A percentile compares a stretch with the other conserved stretches of the same genome.
These are phyloP conservation scores for Drosophila peninsularis DNA, from an alignment of 2,888 invertebrate species.

Conservation along the genomic window DNA sequence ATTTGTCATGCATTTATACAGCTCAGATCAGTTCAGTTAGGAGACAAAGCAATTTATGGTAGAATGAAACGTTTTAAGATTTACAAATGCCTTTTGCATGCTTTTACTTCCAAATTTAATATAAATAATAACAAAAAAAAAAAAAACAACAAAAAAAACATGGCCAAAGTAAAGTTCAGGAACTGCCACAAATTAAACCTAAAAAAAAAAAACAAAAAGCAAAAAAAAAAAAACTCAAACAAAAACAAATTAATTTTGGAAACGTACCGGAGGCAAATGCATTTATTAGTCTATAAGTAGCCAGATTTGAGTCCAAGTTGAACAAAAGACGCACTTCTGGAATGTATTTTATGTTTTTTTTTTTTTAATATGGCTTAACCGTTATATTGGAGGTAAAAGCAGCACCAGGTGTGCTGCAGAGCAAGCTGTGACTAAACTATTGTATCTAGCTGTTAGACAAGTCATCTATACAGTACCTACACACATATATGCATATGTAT, in stretches of 20 bases:
- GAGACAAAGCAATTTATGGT: slow-evolving; percentile 19
- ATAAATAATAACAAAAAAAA: background rate
- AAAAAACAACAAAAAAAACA: slow-evolving; percentile 14
- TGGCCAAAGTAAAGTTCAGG: slow-evolving; percentile 51
- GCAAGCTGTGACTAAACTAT: slow-evolving; percentile 73
- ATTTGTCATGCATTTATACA: slow-evolving; percentile 20
- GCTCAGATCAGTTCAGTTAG: slow-evolving; percentile 37
- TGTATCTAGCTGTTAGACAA: slow-evolving; percentile 39
- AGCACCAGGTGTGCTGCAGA: slow-evolving; percentile 58
- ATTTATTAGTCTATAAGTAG: slow-evolving; percentile 81
- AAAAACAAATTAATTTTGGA: slow-evolving; percentile 40
- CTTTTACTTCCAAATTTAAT: slow-evolving; percentile 63
- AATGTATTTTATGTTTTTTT: slow-evolving; percentile 34
- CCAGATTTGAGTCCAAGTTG: slow-evolving; percentile 48
- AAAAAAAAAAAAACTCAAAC: background rate
- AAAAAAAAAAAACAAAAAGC: slow-evolving; percentile 15
- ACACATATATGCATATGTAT: slow-evolving; percentile 43
- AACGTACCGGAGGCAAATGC: slow-evolving; percentile 84
- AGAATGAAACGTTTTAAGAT: slow-evolving; percentile 30
- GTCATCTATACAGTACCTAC: slow-evolving; percentile 27
- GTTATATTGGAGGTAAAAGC: slow-evolving; percentile 69
- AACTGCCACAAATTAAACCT: slow-evolving; percentile 23
- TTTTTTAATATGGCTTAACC: slow-evolving; percentile 11
- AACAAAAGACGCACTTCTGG: slow-evolving; percentile 44
- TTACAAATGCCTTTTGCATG: slow-evolving; percentile 50